Percentiles rank a stretch among this genome's conserved stretches.
Conservation (phyloP, 2,797 vertebrate genomes). For the Rhynchonycteris naso region DNA sequence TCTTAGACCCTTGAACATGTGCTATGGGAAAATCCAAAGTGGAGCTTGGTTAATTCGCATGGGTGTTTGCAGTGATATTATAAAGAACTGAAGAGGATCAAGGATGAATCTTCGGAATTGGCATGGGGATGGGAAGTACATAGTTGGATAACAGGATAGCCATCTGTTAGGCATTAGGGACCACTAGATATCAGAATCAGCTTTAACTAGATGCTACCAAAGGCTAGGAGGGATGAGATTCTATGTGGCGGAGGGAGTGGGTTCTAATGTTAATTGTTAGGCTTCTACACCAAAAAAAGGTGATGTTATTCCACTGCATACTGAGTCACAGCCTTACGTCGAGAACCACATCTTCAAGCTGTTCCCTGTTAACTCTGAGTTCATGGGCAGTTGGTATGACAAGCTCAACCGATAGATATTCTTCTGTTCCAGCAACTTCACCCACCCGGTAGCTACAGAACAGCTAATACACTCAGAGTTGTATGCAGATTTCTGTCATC, state of each 20-base stretch:
- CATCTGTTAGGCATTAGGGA: neutral
- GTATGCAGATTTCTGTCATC: neutral
- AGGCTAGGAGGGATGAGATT: neutral
- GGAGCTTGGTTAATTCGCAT: neutral
- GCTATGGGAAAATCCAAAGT: neutral
- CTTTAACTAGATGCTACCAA: neutral
- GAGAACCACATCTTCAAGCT: neutral
- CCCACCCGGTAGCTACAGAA: neutral
- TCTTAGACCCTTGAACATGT: neutral
- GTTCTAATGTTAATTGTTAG: neutral
- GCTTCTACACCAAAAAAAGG: neutral
- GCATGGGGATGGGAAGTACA: neutral
- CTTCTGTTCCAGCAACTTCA: neutral
- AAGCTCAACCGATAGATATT: neutral
- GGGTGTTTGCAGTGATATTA: neutral
- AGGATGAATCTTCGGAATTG: neutral
- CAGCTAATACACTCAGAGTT: neutral
- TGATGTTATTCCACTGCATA: fast-evolving
- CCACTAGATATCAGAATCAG: neutral
- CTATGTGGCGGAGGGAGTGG: neutral
- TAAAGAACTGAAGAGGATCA: neutral
- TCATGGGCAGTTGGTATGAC: neutral
- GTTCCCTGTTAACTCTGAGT: fast-evolving
- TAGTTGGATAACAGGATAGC: neutral
- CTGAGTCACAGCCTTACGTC: no score